A percentile compares a stretch with the other conserved stretches of the same genome.
Conservation (phyloP, 2,888 invertebrate genomes). For the Pseudococcus jackbeardsleyi region DNA sequence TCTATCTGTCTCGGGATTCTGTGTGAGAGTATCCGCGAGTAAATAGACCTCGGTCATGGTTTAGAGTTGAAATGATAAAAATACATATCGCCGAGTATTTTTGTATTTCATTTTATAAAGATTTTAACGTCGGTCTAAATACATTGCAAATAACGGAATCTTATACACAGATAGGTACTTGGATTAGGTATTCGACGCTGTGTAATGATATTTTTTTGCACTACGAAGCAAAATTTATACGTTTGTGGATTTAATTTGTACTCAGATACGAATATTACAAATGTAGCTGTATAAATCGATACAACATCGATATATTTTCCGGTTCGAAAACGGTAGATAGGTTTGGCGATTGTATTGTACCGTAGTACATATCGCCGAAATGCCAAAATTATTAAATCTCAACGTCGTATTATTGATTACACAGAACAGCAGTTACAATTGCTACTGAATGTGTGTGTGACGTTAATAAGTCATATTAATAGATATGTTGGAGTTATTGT, state of each 20-base stretch:
- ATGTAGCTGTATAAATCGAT: background rate
- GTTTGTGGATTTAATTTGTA: background rate
- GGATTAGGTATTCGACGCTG: background rate
- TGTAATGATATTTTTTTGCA: conserved; percentile 9
- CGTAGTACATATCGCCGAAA: background rate
- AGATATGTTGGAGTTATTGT: conserved; percentile 25
- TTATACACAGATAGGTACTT: background rate
- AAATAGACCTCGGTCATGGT: conserved; percentile 48
- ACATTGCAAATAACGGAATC: background rate
- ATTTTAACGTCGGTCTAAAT: background rate
- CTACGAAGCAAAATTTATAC: background rate
- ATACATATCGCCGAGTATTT: background rate
- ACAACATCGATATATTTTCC: background rate
- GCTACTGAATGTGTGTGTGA: conserved; percentile 23
- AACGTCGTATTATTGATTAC: conserved; percentile 1
- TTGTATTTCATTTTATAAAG: background rate
- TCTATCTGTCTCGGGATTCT: background rate
- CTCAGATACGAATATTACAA: background rate
- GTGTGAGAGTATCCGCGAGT: background rate
- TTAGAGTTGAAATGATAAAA: background rate
- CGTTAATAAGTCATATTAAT: conserved; percentile 40
- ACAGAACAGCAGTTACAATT: background rate
- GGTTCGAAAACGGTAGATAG: background rate
- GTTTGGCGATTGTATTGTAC: background rate
- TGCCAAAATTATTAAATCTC: conserved; percentile 33